Conservation (phyloP, 2,888 invertebrate genomes). For the Euzetes globulus region DNA sequence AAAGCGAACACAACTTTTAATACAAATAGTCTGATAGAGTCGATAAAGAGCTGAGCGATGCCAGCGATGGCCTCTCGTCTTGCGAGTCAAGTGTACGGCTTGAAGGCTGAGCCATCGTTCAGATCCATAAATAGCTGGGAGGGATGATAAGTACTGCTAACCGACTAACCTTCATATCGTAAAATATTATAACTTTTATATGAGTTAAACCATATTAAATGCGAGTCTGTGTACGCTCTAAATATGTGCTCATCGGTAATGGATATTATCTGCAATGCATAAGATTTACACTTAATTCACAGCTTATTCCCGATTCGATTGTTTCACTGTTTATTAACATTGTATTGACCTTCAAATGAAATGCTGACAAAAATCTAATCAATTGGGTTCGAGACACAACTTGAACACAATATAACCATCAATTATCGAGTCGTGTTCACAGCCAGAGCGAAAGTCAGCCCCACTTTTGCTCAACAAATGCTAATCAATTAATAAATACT, state of each 20-base stretch:
- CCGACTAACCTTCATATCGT: neutral
- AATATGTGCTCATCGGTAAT: neutral
- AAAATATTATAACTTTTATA: too few relatives aligned
- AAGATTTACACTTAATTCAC: neutral
- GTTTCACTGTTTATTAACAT: neutral
- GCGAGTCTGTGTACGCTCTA: neutral
- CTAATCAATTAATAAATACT: too few relatives aligned
- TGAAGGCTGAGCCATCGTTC: neutral
- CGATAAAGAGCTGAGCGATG: too few relatives aligned
- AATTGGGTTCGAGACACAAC: neutral
- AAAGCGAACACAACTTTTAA: neutral
- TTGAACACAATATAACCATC: neutral
- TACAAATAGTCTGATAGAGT: neutral
- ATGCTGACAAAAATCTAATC: neutral
- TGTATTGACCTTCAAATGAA: neutral
- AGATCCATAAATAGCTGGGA: constrained; percentile 17
- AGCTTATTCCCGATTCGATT: neutral
- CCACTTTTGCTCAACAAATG: too few relatives aligned
- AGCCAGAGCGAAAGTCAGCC: too few relatives aligned
- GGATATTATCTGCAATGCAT: neutral
- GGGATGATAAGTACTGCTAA: constrained; percentile 11
- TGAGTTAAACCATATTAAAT: neutral
- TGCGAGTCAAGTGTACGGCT: neutral
- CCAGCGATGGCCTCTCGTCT: neutral
- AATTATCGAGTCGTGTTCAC: neutral